Base-by-base conservation (phyloP, 2,888 invertebrate species). In the Apoda limacodes region DNA sequence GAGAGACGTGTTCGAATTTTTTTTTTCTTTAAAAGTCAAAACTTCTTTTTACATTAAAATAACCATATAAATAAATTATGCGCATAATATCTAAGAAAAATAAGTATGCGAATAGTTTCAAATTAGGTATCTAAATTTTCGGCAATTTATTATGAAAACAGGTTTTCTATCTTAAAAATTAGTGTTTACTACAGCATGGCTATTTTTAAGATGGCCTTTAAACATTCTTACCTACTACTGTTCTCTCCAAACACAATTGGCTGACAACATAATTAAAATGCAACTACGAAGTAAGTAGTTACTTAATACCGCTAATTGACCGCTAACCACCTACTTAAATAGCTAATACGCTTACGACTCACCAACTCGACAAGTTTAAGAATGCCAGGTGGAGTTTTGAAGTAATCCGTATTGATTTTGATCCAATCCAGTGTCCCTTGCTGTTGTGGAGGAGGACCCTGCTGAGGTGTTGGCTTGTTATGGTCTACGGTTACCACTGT, bases 341-440 rank as follows among this genome's bases (percentile, higher is more conserved):
- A n/a, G n/a, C n/a, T n/a, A n/a, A n/a, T n/a, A n/a, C n/a, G 32
- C 14, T 25, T 30, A 25, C 28, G 30, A 46, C 91, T 89, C 74
- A 94, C 94, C 83, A 93, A 71, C 82, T 94, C 85, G 11, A 87
- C 78, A 40, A 94, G 68, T 83, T 94, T 94, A 44, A 93, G 59
- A 51, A 92, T 81, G 48, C 94, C 94, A 32, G 93, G 92, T 54
- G 88, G 81, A 25, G 90, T 89, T 71, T 83, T 87, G 76, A 92
- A 93, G 68, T 95, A 93, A 55, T 86, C 85, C 48, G 88, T 54
- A 75, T 94, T 92, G 55, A 92, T 74, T 72, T 85, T 86, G 53
- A 92, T 83, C 86, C 89, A 89, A 44, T 85, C 82, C 43, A 91
- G 59, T 34, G 82, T 56, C 35, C 70, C 65, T 33, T 83, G 81